A percentile compares a stretch with the other conserved stretches of the same genome.
phyloP scores from a whole-genome alignment of 1,140 invertebrate genomes.

The Drosophila pallidifrons region DNA sequence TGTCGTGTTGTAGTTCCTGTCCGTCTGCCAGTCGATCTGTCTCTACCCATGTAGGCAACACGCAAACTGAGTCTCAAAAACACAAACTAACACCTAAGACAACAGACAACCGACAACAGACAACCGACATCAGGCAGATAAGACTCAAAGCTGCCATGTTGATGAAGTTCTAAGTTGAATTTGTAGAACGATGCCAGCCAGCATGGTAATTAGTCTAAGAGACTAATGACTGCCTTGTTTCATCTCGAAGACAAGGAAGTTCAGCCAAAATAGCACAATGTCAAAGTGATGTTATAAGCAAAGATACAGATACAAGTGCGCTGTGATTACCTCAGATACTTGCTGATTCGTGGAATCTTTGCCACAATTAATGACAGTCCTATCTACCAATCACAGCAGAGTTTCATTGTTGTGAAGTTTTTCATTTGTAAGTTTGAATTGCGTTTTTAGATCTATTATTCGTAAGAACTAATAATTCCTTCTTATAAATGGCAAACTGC shows the following conservation, averaged over 20 bases:
- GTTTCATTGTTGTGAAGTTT: too few relatives aligned
- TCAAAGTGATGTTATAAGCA: slow-evolving; percentile 40
- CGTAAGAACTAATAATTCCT: too few relatives aligned
- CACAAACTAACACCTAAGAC: slow-evolving; percentile 24
- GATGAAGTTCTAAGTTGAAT: slow-evolving; percentile 59
- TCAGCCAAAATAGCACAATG: slow-evolving; percentile 49
- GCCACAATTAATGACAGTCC: background rate
- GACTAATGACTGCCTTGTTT: slow-evolving; percentile 68
- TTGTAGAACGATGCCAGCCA: slow-evolving; percentile 58
- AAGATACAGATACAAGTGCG: slow-evolving; percentile 7
- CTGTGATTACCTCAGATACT: slow-evolving; percentile 3
- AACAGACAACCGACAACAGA: slow-evolving; percentile 2
- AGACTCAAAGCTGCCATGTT: slow-evolving; percentile 45
- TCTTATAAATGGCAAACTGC: background rate
- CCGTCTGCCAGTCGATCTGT: slow-evolving; percentile 24
- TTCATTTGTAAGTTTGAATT: too few relatives aligned
- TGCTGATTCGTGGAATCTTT: background rate
- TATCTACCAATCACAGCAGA: background rate
- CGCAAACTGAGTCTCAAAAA: slow-evolving; percentile 40
- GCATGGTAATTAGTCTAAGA: slow-evolving; percentile 70
- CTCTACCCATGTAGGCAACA: slow-evolving; percentile 31
- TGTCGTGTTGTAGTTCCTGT: slow-evolving; percentile 37
- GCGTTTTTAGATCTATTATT: too few relatives aligned
- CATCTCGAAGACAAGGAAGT: slow-evolving; percentile 42
- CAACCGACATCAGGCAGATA: slow-evolving; percentile 19